Evolutionary conservation across 1,140 invertebrate species (phyloP).

Genomic region (Metaphire vulgaris): DNA sequence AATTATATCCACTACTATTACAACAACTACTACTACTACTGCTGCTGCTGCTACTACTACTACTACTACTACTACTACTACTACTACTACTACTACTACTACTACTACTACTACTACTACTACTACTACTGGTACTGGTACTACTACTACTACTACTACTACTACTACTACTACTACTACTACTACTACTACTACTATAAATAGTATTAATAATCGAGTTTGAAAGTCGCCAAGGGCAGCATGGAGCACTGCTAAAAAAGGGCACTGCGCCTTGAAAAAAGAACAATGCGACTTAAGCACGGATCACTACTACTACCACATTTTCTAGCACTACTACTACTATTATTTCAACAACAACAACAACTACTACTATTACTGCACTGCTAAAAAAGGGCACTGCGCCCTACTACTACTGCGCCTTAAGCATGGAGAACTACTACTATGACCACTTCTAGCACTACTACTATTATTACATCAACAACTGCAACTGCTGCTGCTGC

Average conservation of each 20-base stretch:
- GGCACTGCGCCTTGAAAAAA: not conserved
- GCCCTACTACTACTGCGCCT: no score
- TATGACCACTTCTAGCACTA: no score
- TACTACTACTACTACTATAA: not conserved
- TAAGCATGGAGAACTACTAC: no score
- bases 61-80: not conserved
- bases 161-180: not conserved
- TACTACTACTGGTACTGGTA: not conserved
- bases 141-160: not conserved
- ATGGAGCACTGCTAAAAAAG: not conserved
- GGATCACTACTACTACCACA: not conserved
- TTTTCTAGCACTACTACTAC: not conserved
- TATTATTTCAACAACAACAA: not conserved
- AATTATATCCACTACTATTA: not conserved
- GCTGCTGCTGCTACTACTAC: not conserved
- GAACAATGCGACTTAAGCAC: not conserved
- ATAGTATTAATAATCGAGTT: not conserved
- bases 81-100: constrained; percentile 1
- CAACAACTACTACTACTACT: not conserved
- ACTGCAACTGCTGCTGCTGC: no score
- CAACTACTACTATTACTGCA: no score
- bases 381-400: no score
- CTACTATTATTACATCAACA: no score
- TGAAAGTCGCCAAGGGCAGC: not conserved
- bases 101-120: not conserved